Conservation (phyloP, 1,140 invertebrate genomes). For the Bombyx mandarina region DNA sequence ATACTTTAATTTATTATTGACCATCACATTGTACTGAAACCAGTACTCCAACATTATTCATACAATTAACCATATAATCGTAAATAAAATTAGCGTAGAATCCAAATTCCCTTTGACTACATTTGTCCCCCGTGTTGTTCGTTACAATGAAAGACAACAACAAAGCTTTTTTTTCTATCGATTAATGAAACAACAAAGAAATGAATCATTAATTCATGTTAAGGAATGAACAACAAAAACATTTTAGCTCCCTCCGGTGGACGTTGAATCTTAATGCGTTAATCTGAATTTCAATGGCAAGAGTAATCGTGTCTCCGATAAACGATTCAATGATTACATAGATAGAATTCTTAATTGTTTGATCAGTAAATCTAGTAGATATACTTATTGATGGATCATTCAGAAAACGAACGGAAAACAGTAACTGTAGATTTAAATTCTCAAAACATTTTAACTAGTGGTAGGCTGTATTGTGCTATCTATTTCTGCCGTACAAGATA, state of each 20-base stretch:
- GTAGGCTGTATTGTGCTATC: too few relatives aligned
- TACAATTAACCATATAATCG: not conserved
- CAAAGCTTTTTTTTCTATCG: slow-evolving; percentile 3
- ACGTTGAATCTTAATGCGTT: slow-evolving; percentile 21
- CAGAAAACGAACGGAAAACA: too few relatives aligned
- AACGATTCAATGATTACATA: slow-evolving; percentile 9
- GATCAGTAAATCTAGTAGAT: too few relatives aligned
- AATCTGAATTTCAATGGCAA: slow-evolving; percentile 27
- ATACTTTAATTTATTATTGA: too few relatives aligned
- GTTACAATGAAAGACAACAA: not conserved
- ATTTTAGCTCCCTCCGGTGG: slow-evolving; percentile 18
- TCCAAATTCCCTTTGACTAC: not conserved
- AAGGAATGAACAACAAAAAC: slow-evolving; percentile 23
- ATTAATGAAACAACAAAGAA: slow-evolving; percentile 13
- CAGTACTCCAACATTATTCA: not conserved
- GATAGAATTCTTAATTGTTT: too few relatives aligned
- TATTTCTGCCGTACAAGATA: too few relatives aligned
- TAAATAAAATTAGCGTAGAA: not conserved
- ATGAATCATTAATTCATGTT: slow-evolving; percentile 1
- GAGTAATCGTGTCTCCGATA: slow-evolving; percentile 11
- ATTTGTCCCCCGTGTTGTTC: too few relatives aligned
- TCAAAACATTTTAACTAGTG: too few relatives aligned
- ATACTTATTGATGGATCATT: too few relatives aligned
- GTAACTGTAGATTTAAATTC: too few relatives aligned
- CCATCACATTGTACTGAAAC: too few relatives aligned